A percentile compares a stretch with the other conserved stretches of the same genome.
These are phyloP conservation scores for Azorinus chamasolen DNA, from an alignment of 2,888 invertebrate species.

Conservation along the genomic window DNA sequence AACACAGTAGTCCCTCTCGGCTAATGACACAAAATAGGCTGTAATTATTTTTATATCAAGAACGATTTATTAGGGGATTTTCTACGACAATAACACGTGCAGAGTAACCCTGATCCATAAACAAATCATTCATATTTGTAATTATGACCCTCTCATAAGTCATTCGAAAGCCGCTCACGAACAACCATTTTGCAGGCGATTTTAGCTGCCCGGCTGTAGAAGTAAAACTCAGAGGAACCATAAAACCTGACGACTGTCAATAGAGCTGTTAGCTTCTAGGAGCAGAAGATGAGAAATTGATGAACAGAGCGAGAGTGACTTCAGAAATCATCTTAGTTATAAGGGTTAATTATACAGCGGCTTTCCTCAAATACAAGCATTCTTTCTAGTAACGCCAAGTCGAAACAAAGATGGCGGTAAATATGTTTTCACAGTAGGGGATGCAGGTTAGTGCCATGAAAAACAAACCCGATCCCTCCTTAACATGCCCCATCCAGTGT, in stretches of 20 bases:
- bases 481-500: no score
- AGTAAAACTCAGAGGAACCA: slow-evolving; percentile 35
- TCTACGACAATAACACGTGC: slow-evolving; percentile 42
- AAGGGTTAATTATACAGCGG: slow-evolving; percentile 26
- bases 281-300: slow-evolving; percentile 47
- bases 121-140: slow-evolving; percentile 37
- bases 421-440: no score
- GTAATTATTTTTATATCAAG: slow-evolving; percentile 52
- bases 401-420: no score
- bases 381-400: no score
- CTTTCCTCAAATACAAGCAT: background rate
- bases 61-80: slow-evolving; percentile 35
- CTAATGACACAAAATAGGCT: slow-evolving; percentile 33
- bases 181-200: slow-evolving; percentile 48
- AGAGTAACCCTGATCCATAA: slow-evolving; percentile 25
- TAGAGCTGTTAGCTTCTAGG: no score
- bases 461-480: no score
- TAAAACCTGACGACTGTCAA: slow-evolving; percentile 30
- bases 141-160: slow-evolving; percentile 44
- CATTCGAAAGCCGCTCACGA: slow-evolving; percentile 38
- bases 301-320: slow-evolving; percentile 34
- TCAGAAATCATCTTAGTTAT: slow-evolving; percentile 23
- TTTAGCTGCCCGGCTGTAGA: slow-evolving; percentile 10
- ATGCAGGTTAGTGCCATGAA: no score
- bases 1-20: no score